A percentile compares a stretch with the other conserved stretches of the same genome.
Conservation (phyloP, 37 sponge, comb jelly and placozoan genomes). For the Ianthella basta region DNA sequence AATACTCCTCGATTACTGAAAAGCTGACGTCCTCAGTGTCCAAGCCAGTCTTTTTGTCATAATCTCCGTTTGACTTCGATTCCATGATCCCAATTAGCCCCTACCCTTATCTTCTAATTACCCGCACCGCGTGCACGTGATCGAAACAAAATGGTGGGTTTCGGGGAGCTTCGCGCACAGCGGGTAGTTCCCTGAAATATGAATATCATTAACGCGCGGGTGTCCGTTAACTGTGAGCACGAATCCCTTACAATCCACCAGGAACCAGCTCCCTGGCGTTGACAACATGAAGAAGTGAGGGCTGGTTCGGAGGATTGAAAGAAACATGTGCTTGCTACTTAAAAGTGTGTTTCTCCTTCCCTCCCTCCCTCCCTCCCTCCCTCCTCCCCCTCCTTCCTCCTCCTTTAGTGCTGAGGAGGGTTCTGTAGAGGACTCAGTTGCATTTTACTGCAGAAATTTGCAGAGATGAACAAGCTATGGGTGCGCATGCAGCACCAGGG, state of each 20-base stretch:
- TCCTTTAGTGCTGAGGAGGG: slow-evolving; percentile 75
- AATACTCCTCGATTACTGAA: too few relatives aligned
- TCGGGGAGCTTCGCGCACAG: neutral
- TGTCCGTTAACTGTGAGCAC: slow-evolving; percentile 94
- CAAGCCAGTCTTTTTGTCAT: too few relatives aligned
- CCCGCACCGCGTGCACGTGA: slow-evolving; percentile 21
- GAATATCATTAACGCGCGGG: too few relatives aligned
- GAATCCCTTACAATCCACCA: slow-evolving; percentile 92
- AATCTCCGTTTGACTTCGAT: too few relatives aligned
- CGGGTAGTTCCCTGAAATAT: slow-evolving; percentile 82
- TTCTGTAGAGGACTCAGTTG: slow-evolving; percentile 83
- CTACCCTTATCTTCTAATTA: slow-evolving; percentile 1
- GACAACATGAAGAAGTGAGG: slow-evolving; percentile 38
- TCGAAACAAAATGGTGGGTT: slow-evolving; percentile 32
- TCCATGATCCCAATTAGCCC: too few relatives aligned
- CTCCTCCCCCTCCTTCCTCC: neutral
- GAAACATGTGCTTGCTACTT: too few relatives aligned
- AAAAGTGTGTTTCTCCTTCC: too few relatives aligned
- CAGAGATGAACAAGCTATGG: slow-evolving; percentile 99
- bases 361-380: too few relatives aligned
- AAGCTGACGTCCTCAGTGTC: too few relatives aligned
- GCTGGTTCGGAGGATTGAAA: too few relatives aligned
- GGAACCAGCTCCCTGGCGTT: slow-evolving; percentile 87
- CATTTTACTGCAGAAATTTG: slow-evolving; percentile 92
- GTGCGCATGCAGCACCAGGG: slow-evolving; percentile 99